These are phyloP conservation scores for Tangara arthus DNA, from an alignment of 2,797 vertebrate genomes.

Conservation along the genomic window DNA sequence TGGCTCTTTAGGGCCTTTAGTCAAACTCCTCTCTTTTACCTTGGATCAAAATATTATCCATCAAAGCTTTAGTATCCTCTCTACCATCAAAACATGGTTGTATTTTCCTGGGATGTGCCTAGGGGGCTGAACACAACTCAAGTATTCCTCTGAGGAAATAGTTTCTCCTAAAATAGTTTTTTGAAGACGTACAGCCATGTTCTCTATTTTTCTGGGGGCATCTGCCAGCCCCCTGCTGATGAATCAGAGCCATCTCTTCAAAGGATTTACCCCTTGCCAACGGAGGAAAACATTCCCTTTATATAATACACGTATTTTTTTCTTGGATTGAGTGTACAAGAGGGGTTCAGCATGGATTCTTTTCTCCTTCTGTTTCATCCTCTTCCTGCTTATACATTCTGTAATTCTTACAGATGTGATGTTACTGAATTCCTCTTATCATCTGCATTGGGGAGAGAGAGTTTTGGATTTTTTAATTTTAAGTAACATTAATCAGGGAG, in stretches of 20 bases:
- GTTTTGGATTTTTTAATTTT: background rate
- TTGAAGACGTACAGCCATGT: conserved; percentile 48
- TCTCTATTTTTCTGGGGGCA: conserved; percentile 47
- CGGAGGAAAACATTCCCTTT: conserved; percentile 11
- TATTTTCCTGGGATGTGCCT: conserved; percentile 62
- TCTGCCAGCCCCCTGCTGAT: conserved; percentile 46
- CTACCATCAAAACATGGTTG: conserved; percentile 51
- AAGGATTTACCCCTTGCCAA: conserved; percentile 40
- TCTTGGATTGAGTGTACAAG: background rate
- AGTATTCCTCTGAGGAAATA: conserved; percentile 36
- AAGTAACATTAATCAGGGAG: background rate
- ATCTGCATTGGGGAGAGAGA: background rate
- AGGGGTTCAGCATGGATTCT: background rate
- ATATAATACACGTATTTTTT: background rate
- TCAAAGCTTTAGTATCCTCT: conserved; percentile 61
- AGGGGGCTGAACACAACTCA: conserved; percentile 48
- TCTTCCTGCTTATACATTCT: background rate
- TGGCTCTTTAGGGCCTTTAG: conserved; percentile 33
- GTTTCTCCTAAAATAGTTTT: conserved; percentile 52
- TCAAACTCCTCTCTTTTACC: conserved; percentile 47
- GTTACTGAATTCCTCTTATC: background rate
- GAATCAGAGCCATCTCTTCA: conserved; percentile 30
- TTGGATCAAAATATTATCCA: conserved; percentile 61
- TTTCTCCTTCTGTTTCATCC: background rate
- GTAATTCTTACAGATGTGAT: background rate